Evolutionary conservation across 2,888 invertebrate genomes (phyloP), one percentile per base, ranked within the genome.

Genomic region (Girardia tigrina): DNA sequence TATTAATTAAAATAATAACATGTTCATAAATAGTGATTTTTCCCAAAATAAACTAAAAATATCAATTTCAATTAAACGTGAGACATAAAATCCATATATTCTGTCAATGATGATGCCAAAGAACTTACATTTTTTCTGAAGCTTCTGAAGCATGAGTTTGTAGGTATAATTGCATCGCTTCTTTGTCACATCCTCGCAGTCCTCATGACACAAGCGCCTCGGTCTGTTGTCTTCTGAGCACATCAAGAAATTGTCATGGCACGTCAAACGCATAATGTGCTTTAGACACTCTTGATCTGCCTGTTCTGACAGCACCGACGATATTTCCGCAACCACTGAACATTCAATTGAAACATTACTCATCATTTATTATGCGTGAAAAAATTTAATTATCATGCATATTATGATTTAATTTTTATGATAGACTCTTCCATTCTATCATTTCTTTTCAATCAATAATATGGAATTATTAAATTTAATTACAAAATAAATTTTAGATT

Each of bases 91-190:
- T 36, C 8, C 16, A 36, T 36, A 36, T 36, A 36, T 36, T 36
- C 8, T 36, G 36, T 36, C 8, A 36, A 36, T 12, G 16, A 12
- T 36, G 16, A 36, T n/a, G n/a, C n/a, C n/a, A n/a, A n/a, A n/a
- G n/a, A n/a, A 56, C 56, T 56, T 56, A 56, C 56, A 56, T 20
- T 56, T n/a, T 56, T n/a, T 56, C 23, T 56, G n/a, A 2, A 56
- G n/a, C 23, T 56, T 56, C n/a, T 56, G 56, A 56, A 56, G 56
- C 56, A 56, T 56, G n/a, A 56, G 56, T 56, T 56, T 56, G n/a
- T 56, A 56, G 23, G 56, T 56, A 23, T 56, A 56, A n/a, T 56
- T 56, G 56, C 56, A 56, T n/a, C 56, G 56, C 23, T 4, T 56
- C n/a, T 56, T 56, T 12, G 56, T 56, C 56, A 56, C 56, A 56